A percentile compares a stretch with the other conserved stretches of the same genome.
Evolutionary conservation across 2,888 invertebrate species (phyloP).

Genomic region (Eilema depressum): DNA sequence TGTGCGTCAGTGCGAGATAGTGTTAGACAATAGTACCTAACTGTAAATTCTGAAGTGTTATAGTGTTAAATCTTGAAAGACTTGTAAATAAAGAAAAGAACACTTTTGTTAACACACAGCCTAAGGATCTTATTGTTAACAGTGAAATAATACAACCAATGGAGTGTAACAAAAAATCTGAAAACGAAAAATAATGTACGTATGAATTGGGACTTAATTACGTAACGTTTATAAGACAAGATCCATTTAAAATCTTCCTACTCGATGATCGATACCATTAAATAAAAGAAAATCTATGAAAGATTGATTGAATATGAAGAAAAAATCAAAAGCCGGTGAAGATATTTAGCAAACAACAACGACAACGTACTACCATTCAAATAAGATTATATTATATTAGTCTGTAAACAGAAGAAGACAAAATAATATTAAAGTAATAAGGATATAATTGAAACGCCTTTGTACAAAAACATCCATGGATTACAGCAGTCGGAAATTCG

Average conservation of each 20-base stretch:
- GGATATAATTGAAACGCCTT: too few relatives aligned
- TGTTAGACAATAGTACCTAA: conserved; percentile 12
- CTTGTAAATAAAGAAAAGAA: background rate
- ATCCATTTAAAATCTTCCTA: background rate
- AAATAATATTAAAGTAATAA: background rate
- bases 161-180: background rate
- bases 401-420: background rate
- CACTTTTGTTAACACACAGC: background rate
- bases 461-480: too few relatives aligned
- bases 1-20: conserved; percentile 5
- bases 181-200: background rate
- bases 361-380: too few relatives aligned
- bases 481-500: too few relatives aligned
- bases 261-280: background rate
- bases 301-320: background rate
- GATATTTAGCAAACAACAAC: background rate
- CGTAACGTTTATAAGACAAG: background rate
- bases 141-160: background rate
- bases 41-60: background rate
- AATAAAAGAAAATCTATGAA: background rate
- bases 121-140: background rate
- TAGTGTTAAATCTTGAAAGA: conserved; percentile 2
- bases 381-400: background rate
- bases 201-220: background rate
- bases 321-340: background rate